Base-by-base conservation (phyloP, 2,888 invertebrate species). In the Lasioglossum vierecki region DNA sequence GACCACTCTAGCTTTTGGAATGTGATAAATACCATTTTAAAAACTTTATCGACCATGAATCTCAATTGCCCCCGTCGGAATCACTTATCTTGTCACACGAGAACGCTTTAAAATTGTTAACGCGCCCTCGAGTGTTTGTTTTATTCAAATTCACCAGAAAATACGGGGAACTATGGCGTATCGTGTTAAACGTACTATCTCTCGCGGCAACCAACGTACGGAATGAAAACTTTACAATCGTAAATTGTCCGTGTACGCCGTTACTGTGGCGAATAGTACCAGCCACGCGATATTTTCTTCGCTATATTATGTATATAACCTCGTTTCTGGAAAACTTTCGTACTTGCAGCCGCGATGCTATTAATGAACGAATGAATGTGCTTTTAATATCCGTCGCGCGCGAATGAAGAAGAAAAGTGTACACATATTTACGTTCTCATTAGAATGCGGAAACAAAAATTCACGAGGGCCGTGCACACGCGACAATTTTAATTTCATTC, bases 211-310 rank as follows among this genome's bases (percentile, higher is more conserved):
- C 41, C 83, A 79, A 79, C 41, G 74, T 22, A 53, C 60, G 46
- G 63, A 39, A 79, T 70, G 85, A 83, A 84, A 80, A 84, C 79
- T 83, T 79, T 53, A 53, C 60, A 53, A 76, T 26, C 76, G 66
- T 85, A 83, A 85, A 85, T 85, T 80, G 68, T 73, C 41, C 49
- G 79, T 39, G 26, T 26, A n/a, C 26, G 44, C 49, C 44, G 60
- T 53, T 78, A 60, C 71, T 22, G 68, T 13, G 4, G 73, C 46
- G 74, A 74, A 63, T 66, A 77, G 70, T 53, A 44, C 41, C 60
- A 70, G 71, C 57, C 49, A 60, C 13, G 22, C n/a, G 73, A 77
- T 82, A 77, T 77, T 84, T 84, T 82, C 82, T 72, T 84, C 39
- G 68, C 57, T 18, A 41, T 53, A 76, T 70, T 41, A 77, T 76